These are phyloP conservation scores for Epizoanthus rinbou DNA, from an alignment of 92 coral and sea anemone genomes.

Conservation along the genomic window DNA sequence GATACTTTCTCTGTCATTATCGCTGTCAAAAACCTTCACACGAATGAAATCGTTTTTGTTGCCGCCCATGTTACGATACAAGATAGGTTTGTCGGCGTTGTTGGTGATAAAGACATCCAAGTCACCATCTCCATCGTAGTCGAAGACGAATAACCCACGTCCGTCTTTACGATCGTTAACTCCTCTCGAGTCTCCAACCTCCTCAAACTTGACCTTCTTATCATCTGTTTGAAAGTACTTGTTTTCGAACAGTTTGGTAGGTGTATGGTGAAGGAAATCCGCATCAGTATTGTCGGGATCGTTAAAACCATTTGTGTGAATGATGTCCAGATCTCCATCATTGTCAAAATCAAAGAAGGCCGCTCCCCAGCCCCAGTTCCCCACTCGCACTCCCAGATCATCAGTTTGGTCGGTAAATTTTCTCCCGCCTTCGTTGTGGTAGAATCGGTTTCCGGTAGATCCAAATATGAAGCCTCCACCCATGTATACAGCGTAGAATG, in stretches of 20 bases:
- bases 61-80: conserved; percentile 91
- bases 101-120: conserved; percentile 85
- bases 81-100: conserved; percentile 82
- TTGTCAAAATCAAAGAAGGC: conserved; percentile 96
- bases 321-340: conserved; percentile 94
- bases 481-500: conserved; percentile 89
- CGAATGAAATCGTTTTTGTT: conserved; percentile 88
- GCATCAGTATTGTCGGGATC: conserved; percentile 98
- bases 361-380: conserved; percentile 99
- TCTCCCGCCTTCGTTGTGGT: conserved; percentile 82
- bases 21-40: conserved; percentile 86
- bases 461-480: conserved; percentile 97
- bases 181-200: conserved; percentile 76
- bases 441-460: conserved; percentile 85
- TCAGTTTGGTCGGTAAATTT: conserved; percentile 92
- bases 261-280: conserved; percentile 95
- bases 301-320: conserved; percentile 95
- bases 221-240: conserved; percentile 77
- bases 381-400: conserved; percentile 75
- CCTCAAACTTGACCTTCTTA: conserved; percentile 66
- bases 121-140: conserved; percentile 97
- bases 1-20: conserved; percentile 78
- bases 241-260: conserved; percentile 79
- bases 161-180: conserved; percentile 89
- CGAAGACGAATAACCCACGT: conserved; percentile 90